Evolutionary conservation across 2,888 invertebrate species (phyloP).

Genomic region (Isotomurus palustris): DNA sequence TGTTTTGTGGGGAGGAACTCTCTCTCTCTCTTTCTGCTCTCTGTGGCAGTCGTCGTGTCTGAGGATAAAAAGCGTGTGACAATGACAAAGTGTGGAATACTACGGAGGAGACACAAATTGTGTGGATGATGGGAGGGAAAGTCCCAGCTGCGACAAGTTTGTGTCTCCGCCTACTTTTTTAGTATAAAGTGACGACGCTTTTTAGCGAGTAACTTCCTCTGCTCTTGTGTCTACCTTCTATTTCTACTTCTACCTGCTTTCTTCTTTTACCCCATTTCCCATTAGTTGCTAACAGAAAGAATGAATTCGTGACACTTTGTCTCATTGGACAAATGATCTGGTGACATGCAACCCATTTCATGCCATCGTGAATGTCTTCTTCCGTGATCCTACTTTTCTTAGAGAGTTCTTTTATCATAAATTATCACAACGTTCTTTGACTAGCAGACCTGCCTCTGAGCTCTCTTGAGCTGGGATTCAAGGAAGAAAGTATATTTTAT

Average conservation of each 20-base stretch:
- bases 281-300: conserved; percentile 1
- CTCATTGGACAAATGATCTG: conserved; percentile 9
- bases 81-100: conserved; percentile 9
- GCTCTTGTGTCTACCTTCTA: too few species aligned
- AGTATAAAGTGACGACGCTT: not conserved
- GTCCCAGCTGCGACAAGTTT: conserved; percentile 12
- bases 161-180: not conserved
- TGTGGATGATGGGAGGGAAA: conserved; percentile 5
- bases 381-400: too few species aligned
- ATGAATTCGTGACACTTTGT: conserved; percentile 7
- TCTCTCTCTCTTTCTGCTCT: not conserved
- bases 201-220: not conserved
- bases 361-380: too few species aligned
- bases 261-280: not conserved
- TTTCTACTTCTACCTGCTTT: too few species aligned
- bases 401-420: not conserved
- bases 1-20: too few species aligned
- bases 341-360: conserved; percentile 8
- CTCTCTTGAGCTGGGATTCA: too few species aligned
- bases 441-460: too few species aligned
- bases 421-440: too few species aligned
- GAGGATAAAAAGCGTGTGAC: conserved; percentile 15
- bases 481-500: too few species aligned
- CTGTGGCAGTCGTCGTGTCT: not conserved
- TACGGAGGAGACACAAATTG: not conserved